Conservation (phyloP, 2,888 invertebrate species). For the Brenthis daphne region DNA sequence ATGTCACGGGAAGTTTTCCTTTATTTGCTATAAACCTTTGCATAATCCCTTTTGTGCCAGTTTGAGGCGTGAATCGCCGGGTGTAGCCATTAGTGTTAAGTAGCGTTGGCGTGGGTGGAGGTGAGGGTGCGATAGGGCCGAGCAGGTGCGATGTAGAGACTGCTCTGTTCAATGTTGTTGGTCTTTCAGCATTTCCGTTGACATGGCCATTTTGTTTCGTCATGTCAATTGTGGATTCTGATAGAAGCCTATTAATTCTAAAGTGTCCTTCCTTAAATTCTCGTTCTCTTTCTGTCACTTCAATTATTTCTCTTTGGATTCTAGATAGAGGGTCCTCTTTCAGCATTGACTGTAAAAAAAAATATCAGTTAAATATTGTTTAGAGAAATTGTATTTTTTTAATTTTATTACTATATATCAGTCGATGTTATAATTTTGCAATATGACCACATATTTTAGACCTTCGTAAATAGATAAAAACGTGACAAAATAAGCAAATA, state of each 20-base stretch:
- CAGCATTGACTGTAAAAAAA: conserved; percentile 75
- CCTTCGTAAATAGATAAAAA: background rate
- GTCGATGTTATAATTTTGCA: background rate
- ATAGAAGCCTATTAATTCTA: conserved; percentile 69
- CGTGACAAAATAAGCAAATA: conserved; percentile 8
- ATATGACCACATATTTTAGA: background rate
- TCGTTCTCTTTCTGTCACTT: conserved; percentile 91
- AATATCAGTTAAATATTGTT: background rate
- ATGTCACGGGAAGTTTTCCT: conserved; percentile 83
- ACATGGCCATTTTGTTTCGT: conserved; percentile 73
- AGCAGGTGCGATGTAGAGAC: conserved; percentile 74
- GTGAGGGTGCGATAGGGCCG: conserved; percentile 64
- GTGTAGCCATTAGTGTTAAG: conserved; percentile 77
- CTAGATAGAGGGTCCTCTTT: conserved; percentile 89
- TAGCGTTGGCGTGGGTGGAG: conserved; percentile 62
- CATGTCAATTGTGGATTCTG: conserved; percentile 75
- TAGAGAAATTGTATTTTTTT: background rate
- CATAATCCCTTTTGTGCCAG: conserved; percentile 90
- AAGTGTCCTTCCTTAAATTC: conserved; percentile 86
- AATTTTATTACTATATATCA: no score
- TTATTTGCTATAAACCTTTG: conserved; percentile 91
- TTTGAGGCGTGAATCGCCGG: conserved; percentile 84
- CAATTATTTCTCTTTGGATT: conserved; percentile 94
- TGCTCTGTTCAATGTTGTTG: conserved; percentile 65
- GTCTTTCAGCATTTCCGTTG: conserved; percentile 62